Base-by-base conservation (phyloP, 2,113 vertebrate species). In the Nothobranchius furzeri region DNA sequence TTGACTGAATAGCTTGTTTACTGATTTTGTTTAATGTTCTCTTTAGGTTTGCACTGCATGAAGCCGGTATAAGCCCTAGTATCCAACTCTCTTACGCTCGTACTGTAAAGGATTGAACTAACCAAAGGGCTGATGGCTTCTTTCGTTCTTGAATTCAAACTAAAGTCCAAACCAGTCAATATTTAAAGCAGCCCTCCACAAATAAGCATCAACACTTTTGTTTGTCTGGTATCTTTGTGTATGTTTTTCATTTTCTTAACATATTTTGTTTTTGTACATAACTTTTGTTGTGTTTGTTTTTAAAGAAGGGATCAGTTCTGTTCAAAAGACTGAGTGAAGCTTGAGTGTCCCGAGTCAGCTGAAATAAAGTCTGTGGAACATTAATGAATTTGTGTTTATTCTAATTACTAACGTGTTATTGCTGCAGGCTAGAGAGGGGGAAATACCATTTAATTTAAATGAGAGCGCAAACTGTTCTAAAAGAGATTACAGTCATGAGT, bases 241-340 rank as follows among this genome's bases (percentile, higher is more conserved):
- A 20, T 20, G 20, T 20, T 20, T 75, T 62, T 77, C 20, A 20
- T 88, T 76, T 87, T 79, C 62, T 76, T 46, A 70, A 74, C 70
- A 81, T 73, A 45, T 68, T 63, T 78, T 76, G 70, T 86, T 87
- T 89, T 87, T 90, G 83, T 89, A 88, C 75, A 88, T 87, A 84
- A 63, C 12, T 66, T 79, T 63, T 63, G 36, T 77, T 81, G 72
- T 71, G 45, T 67, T 83, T 62, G 49, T 66, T 82, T 89, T 88
- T 25, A 81, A 90, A 89, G 68, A 87, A 86, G 82, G 87, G 86
- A 89, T 87, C 70, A 70, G 74, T 87, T 67, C 83, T 87, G 84
- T 88, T 82, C 56, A 86, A 68, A 86, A 75, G 67, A 63, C 61
- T 76, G 81, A 46, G 47, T 84, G 62, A 72, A 73, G 70, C 77